phyloP scores from a whole-genome alignment of 2,113 vertebrate genomes.

The Ancistrus triradiatus region DNA sequence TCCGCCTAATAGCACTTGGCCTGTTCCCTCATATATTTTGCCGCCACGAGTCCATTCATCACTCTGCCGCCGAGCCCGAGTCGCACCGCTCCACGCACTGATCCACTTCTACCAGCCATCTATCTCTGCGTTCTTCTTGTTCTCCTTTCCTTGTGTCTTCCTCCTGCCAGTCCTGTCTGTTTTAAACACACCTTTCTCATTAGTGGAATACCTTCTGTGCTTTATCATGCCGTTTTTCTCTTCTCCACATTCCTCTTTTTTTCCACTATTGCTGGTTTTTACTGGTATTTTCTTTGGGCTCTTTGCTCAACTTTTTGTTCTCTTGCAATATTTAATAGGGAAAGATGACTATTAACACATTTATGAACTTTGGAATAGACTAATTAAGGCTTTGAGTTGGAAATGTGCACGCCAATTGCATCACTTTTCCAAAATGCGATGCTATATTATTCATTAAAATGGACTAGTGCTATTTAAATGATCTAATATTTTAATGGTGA shows the following conservation, averaged over 20 bases:
- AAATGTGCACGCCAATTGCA: no score
- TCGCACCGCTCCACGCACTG: conserved; percentile 1
- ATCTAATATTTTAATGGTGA: no score
- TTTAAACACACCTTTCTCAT: conserved; percentile 17
- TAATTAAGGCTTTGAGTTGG: no score
- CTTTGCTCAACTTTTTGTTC: no score
- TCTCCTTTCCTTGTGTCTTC: conserved; percentile 27
- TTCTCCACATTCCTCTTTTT: neutral
- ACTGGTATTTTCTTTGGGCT: neutral
- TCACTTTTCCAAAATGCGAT: no score
- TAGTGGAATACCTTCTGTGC: conserved; percentile 22
- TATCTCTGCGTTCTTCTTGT: conserved; percentile 32
- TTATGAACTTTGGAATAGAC: no score
- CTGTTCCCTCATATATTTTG: conserved; percentile 90
- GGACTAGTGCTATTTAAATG: no score
- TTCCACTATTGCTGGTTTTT: neutral
- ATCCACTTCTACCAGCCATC: conserved; percentile 15
- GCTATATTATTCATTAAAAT: no score
- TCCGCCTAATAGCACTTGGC: conserved; percentile 87
- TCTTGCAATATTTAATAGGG: no score
- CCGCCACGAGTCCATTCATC: conserved; percentile 83
- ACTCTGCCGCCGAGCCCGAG: conserved; percentile 72
- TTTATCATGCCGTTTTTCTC: conserved; percentile 6
- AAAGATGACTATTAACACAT: no score
- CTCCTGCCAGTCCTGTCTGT: conserved; percentile 30